Evolutionary conservation across 2,888 invertebrate species (phyloP).

Genomic region (Muschampia plurimacula): DNA sequence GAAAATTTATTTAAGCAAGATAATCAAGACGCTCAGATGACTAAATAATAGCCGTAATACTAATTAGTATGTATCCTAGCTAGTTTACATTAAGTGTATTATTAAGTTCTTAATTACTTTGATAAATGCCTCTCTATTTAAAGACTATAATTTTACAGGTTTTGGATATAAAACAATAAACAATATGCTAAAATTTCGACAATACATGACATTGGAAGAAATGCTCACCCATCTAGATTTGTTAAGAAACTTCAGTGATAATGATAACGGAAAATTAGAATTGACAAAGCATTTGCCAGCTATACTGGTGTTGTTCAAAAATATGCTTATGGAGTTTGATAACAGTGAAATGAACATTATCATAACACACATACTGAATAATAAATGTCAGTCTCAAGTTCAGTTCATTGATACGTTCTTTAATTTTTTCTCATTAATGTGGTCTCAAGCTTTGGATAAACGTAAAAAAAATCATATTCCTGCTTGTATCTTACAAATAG

Average conservation of each 20-base stretch:
- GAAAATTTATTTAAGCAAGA: slow-evolving; percentile 45
- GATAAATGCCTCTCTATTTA: not conserved
- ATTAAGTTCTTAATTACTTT: not conserved
- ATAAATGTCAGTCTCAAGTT: no score
- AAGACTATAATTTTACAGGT: slow-evolving; percentile 54
- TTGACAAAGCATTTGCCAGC: slow-evolving; percentile 56
- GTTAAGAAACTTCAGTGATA: slow-evolving; percentile 58
- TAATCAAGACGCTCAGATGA: slow-evolving; percentile 46
- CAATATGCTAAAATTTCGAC: slow-evolving; percentile 58
- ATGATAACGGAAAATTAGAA: slow-evolving; percentile 58
- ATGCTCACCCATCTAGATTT: slow-evolving; percentile 65
- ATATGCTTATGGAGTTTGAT: slow-evolving; percentile 66
- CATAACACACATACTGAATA: slow-evolving; percentile 66
- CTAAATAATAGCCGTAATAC: slow-evolving; percentile 58
- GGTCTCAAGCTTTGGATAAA: no score
- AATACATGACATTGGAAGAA: slow-evolving; percentile 70
- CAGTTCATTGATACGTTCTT: no score
- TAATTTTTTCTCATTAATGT: no score
- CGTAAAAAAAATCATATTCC: no score
- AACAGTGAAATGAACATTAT: slow-evolving; percentile 71
- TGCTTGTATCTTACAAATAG: no score
- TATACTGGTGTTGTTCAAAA: slow-evolving; percentile 62
- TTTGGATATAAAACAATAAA: slow-evolving; percentile 60
- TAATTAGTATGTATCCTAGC: slow-evolving; percentile 46
- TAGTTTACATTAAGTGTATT: slow-evolving; percentile 19